Evolutionary conservation across 2,888 invertebrate species (phyloP).

Genomic region (Lysandra bellargus): DNA sequence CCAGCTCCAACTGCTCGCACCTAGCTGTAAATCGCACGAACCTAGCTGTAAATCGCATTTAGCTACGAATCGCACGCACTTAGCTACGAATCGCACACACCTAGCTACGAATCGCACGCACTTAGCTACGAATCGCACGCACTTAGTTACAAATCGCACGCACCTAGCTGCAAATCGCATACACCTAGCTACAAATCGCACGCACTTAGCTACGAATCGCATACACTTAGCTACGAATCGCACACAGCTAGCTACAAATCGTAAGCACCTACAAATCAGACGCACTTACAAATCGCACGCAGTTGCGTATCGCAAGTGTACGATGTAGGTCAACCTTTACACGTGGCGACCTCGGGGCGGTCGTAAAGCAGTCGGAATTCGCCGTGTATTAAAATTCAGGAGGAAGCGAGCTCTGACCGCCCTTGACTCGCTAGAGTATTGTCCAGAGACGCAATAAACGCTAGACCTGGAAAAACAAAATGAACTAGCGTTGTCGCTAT

Average conservation of each 20-base stretch:
- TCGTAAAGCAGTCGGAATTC: constrained; percentile 60
- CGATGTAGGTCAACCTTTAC: constrained; percentile 31
- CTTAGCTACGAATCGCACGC: not conserved
- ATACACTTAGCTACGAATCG: not conserved
- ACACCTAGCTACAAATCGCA: not conserved
- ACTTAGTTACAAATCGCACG: not conserved
- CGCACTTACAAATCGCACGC: not conserved
- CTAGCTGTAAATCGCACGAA: too few species aligned
- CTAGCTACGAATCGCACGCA: not conserved
- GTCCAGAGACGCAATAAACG: constrained; percentile 11
- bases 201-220: not conserved
- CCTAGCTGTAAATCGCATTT: too few species aligned
- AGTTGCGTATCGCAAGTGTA: constrained; percentile 35
- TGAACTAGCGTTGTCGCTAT: too few species aligned
- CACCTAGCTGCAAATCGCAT: not conserved
- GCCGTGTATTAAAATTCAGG: constrained; percentile 63
- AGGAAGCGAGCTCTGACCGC: constrained; percentile 70
- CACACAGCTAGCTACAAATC: not conserved
- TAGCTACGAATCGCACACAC: too few species aligned
- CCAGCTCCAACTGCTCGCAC: too few species aligned
- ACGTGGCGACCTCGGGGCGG: constrained; percentile 57
- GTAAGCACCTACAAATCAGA: not conserved
- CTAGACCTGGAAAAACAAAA: not conserved
- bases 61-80: too few species aligned
- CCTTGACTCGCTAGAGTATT: constrained; percentile 61